A percentile compares a stretch with the other conserved stretches of the same genome.
Conservation (phyloP, 2,888 invertebrate genomes). For the Thecocarcelia acutangulata region DNA sequence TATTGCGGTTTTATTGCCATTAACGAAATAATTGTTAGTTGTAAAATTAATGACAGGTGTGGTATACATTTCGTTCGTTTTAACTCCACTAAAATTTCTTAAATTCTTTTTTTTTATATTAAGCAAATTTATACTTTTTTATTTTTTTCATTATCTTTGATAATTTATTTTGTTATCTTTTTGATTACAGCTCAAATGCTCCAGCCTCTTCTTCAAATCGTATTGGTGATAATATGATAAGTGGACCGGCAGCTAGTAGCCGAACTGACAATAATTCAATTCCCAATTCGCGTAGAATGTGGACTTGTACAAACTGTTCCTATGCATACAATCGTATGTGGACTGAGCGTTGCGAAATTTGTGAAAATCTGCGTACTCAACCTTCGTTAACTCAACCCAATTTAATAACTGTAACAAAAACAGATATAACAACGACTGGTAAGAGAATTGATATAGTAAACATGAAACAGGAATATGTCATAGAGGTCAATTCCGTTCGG, state of each 20-base stretch:
- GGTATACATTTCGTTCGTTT: too few relatives aligned
- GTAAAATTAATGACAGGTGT: too few relatives aligned
- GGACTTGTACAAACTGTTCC: conserved; percentile 94
- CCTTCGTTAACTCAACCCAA: conserved; percentile 85
- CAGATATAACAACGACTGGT: conserved; percentile 74
- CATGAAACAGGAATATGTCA: too few relatives aligned
- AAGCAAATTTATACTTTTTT: too few relatives aligned
- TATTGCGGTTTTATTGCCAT: too few relatives aligned
- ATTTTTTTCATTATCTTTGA: neutral
- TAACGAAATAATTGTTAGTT: too few relatives aligned
- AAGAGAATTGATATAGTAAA: conserved; percentile 19
- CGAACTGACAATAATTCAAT: conserved; percentile 79
- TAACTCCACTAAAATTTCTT: too few relatives aligned
- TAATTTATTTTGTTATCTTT: neutral
- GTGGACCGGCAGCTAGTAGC: conserved; percentile 41
- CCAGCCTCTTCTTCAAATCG: conserved; percentile 58
- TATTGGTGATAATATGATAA: conserved; percentile 59
- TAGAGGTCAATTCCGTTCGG: too few relatives aligned
- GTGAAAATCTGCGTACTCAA: conserved; percentile 86
- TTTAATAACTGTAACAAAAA: conserved; percentile 87
- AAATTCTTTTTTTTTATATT: too few relatives aligned
- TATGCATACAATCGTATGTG: conserved; percentile 93
- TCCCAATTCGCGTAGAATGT: conserved; percentile 84
- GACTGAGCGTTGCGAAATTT: conserved; percentile 91
- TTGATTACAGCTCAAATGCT: conserved; percentile 68